A percentile compares a stretch with the other conserved stretches of the same genome.
Evolutionary conservation across 2,797 vertebrate genomes (phyloP).

Genomic region (Pempheris klunzingeri): DNA sequence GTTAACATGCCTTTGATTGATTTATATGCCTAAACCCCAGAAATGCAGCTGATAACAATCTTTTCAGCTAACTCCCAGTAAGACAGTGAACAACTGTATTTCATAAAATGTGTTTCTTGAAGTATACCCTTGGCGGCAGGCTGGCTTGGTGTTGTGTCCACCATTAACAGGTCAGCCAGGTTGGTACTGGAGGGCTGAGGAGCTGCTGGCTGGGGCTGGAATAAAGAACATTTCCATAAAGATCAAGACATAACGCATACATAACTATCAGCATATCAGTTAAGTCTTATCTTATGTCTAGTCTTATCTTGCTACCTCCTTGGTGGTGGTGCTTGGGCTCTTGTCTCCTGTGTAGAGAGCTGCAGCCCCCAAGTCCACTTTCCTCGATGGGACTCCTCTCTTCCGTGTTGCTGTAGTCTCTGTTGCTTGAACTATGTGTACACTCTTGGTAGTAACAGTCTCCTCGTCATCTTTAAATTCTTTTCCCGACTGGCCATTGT

Average conservation of each 20-base stretch:
- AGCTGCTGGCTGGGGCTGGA: slow-evolving; percentile 84
- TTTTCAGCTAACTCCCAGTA: not conserved
- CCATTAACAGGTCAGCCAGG: slow-evolving; percentile 92
- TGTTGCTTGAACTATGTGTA: slow-evolving; percentile 95
- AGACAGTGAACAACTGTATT: not conserved
- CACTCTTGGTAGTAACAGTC: slow-evolving; percentile 94
- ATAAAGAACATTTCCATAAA: slow-evolving; percentile 47
- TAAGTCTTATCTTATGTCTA: not conserved
- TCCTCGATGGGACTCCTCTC: slow-evolving; percentile 93
- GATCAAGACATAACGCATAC: slow-evolving; percentile 8
- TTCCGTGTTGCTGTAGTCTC: slow-evolving; percentile 95
- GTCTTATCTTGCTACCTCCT: slow-evolving; percentile 83
- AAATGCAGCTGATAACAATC: slow-evolving; percentile 10
- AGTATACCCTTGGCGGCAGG: slow-evolving; percentile 85
- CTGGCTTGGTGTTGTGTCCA: slow-evolving; percentile 85
- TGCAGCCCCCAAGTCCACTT: slow-evolving; percentile 96
- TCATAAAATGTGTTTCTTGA: not conserved
- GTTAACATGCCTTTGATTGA: not conserved
- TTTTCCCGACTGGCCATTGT: slow-evolving; percentile 87
- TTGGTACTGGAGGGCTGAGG: slow-evolving; percentile 86
- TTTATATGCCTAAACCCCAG: slow-evolving; percentile 1
- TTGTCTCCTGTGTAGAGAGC: slow-evolving; percentile 94
- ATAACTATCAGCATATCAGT: not conserved
- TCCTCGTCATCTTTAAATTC: slow-evolving; percentile 98
- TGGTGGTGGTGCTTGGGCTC: slow-evolving; percentile 80